Evolutionary conservation across 1,140 invertebrate species (phyloP).

Genomic region (Heterodera carotae): DNA sequence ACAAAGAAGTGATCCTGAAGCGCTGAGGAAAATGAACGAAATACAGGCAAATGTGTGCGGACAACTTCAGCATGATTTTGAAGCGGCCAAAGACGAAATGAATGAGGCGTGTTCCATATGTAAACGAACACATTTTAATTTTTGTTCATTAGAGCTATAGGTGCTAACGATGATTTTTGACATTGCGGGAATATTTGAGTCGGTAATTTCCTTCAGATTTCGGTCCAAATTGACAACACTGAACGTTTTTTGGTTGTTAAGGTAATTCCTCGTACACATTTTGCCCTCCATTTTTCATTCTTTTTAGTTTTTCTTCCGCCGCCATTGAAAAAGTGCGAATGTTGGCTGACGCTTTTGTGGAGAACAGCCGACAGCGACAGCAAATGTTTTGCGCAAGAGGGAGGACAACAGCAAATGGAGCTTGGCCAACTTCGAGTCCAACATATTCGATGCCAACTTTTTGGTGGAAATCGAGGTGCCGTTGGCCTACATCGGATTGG

Average conservation of each 20-base stretch:
- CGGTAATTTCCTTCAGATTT: no score
- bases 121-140: no score
- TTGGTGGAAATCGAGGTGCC: slow-evolving; percentile 71
- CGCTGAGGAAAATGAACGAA: no score
- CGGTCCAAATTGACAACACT: background rate
- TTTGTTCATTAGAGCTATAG: no score
- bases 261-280: no score
- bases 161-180: no score
- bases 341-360: slow-evolving; percentile 96
- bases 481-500: slow-evolving; percentile 93
- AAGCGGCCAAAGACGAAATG: no score
- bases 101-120: no score
- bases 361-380: slow-evolving; percentile 72
- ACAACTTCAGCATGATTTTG: no score
- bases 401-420: slow-evolving; percentile 85
- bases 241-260: background rate
- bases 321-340: slow-evolving; percentile 71
- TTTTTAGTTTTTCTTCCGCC: slow-evolving; percentile 46
- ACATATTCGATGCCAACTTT: slow-evolving; percentile 73
- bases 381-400: background rate
- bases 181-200: no score
- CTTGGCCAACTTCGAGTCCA: slow-evolving; percentile 79
- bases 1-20: no score
- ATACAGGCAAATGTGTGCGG: no score
- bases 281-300: background rate